Percentiles rank a stretch among this genome's conserved stretches.
Conservation (phyloP, 2,113 vertebrate genomes). For the Oryzias celebensis region DNA sequence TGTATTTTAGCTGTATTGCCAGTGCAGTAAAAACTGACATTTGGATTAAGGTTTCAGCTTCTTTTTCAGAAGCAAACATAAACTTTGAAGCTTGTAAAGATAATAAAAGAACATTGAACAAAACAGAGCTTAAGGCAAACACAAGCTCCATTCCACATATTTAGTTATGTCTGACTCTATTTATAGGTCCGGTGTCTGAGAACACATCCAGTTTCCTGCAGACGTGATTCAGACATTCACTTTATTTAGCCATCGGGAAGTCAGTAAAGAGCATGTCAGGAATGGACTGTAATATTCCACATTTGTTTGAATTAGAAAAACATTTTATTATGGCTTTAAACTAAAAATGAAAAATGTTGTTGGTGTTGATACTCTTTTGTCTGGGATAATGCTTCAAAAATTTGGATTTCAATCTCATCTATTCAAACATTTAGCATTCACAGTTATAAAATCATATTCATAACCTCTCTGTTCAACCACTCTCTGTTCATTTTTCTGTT, state of each 20-base stretch:
- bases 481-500: too few species aligned
- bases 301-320: neutral
- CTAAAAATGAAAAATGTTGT: too few species aligned
- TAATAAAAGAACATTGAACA: neutral
- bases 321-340: neutral
- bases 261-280: constrained; percentile 26
- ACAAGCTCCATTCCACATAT: neutral
- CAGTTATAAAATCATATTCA: too few species aligned
- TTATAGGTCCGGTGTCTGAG: constrained; percentile 19
- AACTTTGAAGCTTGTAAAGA: too few species aligned
- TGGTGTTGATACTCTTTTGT: too few species aligned
- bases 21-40: neutral
- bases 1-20: constrained; percentile 4
- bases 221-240: constrained; percentile 38
- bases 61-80: neutral
- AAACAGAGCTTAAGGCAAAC: neutral
- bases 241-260: constrained; percentile 33
- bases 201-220: constrained; percentile 22
- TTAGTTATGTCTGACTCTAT: constrained; percentile 15
- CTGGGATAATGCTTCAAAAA: too few species aligned
- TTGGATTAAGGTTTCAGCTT: neutral
- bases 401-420: too few species aligned
- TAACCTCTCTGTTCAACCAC: too few species aligned
- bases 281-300: constrained; percentile 11
- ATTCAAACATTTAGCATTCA: too few species aligned